A percentile compares a stretch with the other conserved stretches of the same genome.
phyloP scores from a whole-genome alignment of 2,797 vertebrate genomes.

The Xerus rutilus region DNA sequence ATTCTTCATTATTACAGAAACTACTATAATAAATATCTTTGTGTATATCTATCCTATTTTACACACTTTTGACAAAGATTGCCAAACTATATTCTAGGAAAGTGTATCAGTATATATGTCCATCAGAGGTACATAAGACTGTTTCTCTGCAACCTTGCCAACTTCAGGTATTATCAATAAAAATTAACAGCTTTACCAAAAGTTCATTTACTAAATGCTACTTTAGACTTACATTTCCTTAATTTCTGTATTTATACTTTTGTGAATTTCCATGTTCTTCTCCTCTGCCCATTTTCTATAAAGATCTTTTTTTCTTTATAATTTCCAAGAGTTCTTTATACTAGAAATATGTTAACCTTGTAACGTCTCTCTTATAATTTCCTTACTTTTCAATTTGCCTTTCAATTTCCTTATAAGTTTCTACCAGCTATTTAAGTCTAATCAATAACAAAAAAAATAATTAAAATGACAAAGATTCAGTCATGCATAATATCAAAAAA shows the following conservation, averaged over 20 bases:
- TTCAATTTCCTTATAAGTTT: conserved; percentile 50
- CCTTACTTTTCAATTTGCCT: neutral
- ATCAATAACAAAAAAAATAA: conserved; percentile 30
- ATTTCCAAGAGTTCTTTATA: neutral
- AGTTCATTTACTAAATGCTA: neutral
- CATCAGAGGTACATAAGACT: neutral
- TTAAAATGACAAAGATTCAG: conserved; percentile 19
- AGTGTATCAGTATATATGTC: neutral
- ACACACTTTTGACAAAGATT: neutral
- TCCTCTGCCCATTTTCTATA: neutral
- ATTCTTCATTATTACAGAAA: conserved; percentile 20
- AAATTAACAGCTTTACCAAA: neutral
- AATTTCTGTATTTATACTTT: conserved; percentile 44
- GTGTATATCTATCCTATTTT: neutral
- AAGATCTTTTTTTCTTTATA: neutral
- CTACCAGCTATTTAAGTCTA: neutral
- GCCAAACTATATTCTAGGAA: conserved; percentile 29
- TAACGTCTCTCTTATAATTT: neutral
- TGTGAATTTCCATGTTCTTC: neutral
- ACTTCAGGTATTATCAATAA: neutral
- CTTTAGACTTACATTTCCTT: conserved; percentile 11
- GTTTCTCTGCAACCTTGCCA: neutral
- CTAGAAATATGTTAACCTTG: neutral
- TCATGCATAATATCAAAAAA: neutral
- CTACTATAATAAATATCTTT: conserved; percentile 24